Conservation (phyloP, 92 coral and sea anemone species). For the Porites cylindrica region DNA sequence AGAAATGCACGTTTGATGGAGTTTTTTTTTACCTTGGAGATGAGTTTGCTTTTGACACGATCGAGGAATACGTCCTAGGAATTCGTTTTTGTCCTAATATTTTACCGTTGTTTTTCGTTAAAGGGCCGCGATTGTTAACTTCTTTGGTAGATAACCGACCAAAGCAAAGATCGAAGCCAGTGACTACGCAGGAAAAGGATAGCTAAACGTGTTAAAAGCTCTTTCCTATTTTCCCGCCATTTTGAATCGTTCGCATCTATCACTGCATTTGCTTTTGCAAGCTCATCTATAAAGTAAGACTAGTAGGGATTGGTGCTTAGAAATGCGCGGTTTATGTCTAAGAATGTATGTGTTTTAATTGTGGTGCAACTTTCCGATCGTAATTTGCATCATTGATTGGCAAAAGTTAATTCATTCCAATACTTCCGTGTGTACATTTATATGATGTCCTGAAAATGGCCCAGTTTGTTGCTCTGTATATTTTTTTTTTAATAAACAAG, state of each 20-base stretch:
- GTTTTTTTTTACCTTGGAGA: background rate
- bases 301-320: too few relatives aligned
- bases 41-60: background rate
- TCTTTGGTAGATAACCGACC: background rate
- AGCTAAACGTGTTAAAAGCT: background rate
- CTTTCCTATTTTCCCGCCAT: slow-evolving; percentile 16
- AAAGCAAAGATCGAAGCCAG: background rate
- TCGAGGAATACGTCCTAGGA: background rate
- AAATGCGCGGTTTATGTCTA: too few relatives aligned
- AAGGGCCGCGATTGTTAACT: background rate
- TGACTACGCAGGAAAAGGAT: background rate
- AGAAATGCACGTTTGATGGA: background rate
- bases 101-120: background rate
- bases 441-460: too few relatives aligned
- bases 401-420: too few relatives aligned
- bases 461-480: too few relatives aligned
- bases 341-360: too few relatives aligned
- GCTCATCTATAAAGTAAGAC: too few relatives aligned
- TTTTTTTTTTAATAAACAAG: too few relatives aligned
- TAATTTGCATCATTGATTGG: too few relatives aligned
- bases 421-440: too few relatives aligned
- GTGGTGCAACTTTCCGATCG: too few relatives aligned
- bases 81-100: background rate
- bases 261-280: background rate
- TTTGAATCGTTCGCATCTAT: background rate